Percentiles rank a stretch among this genome's conserved stretches.
Conservation (phyloP, 2,797 vertebrate species). For the Agapornis canus region DNA sequence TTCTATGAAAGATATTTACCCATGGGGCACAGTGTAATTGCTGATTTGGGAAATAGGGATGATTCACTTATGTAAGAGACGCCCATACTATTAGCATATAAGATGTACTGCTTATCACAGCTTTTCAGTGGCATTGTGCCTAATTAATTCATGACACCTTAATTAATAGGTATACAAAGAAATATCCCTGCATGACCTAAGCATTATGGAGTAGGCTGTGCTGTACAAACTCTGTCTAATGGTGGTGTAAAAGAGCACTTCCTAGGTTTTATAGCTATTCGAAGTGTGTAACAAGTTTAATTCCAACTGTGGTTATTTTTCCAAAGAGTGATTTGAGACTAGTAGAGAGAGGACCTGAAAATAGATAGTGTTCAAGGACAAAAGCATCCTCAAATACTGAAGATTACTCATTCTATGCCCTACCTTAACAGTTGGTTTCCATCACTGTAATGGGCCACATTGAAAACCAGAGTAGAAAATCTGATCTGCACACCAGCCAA, state of each 20-base stretch:
- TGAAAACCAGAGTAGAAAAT: not conserved
- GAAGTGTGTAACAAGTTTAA: not conserved
- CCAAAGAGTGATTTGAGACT: not conserved
- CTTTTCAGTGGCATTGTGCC: conserved; percentile 50
- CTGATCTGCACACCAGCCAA: not conserved
- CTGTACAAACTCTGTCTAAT: not conserved
- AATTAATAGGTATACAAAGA: conserved; percentile 52
- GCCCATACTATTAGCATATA: conserved; percentile 28
- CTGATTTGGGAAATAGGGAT: conserved; percentile 60
- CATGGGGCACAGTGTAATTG: conserved; percentile 48
- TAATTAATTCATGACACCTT: conserved; percentile 45
- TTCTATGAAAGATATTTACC: conserved; percentile 63
- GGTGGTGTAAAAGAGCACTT: not conserved
- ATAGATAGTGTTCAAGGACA: not conserved
- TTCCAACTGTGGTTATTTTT: not conserved
- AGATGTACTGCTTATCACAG: conserved; percentile 31
- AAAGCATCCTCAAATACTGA: not conserved
- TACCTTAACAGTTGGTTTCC: not conserved
- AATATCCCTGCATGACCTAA: conserved; percentile 37
- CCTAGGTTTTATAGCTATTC: not conserved
- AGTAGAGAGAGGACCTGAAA: not conserved
- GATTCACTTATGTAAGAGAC: conserved; percentile 61
- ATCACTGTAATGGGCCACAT: not conserved
- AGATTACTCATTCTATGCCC: not conserved
- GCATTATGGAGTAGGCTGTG: not conserved